Evolutionary conservation across 2,113 vertebrate genomes (phyloP).

Genomic region (Proteles cristata): DNA sequence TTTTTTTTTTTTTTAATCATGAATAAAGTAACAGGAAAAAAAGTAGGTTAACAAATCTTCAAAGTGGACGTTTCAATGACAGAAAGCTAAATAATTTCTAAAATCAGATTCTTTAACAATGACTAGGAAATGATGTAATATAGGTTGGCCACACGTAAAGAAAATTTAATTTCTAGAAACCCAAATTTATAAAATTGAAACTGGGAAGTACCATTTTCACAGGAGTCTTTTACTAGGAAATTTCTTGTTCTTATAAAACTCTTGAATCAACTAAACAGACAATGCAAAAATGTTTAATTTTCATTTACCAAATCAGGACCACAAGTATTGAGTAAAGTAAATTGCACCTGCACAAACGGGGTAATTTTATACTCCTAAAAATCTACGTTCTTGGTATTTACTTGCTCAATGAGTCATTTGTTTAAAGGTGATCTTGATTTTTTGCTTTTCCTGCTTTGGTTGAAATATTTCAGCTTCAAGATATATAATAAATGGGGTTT

Average conservation of each 20-base stretch:
- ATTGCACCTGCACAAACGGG: not conserved
- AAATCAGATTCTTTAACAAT: not conserved
- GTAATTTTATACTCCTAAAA: not conserved
- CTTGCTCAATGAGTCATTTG: constrained; percentile 42
- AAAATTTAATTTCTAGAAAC: constrained; percentile 45
- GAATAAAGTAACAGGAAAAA: constrained; percentile 37
- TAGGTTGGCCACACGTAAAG: not conserved
- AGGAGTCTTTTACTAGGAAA: constrained; percentile 29
- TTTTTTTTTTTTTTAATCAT: not conserved
- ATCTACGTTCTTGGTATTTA: not conserved
- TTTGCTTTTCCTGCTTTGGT: constrained; percentile 27
- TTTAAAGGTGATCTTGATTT: constrained; percentile 38
- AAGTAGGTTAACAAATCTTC: not conserved
- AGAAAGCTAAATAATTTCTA: not conserved
- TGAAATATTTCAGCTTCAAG: constrained; percentile 50
- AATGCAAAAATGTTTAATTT: constrained; percentile 22
- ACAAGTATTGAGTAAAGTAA: not conserved
- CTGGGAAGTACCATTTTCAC: constrained; percentile 43
- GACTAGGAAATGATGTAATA: not conserved
- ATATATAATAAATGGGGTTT: constrained; percentile 46
- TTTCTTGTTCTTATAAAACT: not conserved
- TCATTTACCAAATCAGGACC: constrained; percentile 12
- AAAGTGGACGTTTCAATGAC: not conserved
- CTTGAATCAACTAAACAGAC: not conserved
- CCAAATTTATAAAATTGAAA: constrained; percentile 42